These are phyloP conservation scores for Ochropacha duplaris DNA, from an alignment of 2,888 invertebrate genomes.

Conservation along the genomic window DNA sequence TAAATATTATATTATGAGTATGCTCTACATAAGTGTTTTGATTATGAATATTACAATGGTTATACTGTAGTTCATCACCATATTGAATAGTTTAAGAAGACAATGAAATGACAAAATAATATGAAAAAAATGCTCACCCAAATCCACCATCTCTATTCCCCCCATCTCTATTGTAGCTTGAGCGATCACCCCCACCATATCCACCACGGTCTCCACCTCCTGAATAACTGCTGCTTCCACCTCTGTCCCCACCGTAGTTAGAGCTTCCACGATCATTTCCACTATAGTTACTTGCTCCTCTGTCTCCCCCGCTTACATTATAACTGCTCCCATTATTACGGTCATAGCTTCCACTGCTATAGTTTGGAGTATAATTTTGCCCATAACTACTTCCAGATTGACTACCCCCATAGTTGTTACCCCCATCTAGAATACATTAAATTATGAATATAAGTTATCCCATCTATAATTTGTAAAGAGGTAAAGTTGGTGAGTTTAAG, in stretches of 20 bases:
- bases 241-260: constrained; percentile 60
- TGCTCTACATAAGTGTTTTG: neutral
- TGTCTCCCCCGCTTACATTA: constrained; percentile 39
- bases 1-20: neutral
- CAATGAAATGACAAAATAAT: neutral
- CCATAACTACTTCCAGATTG: constrained; percentile 61
- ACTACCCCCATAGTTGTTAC: constrained; percentile 53
- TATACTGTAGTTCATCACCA: neutral
- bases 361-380: constrained; percentile 56
- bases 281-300: constrained; percentile 29
- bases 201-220: constrained; percentile 74
- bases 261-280: constrained; percentile 69
- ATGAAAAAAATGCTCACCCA: constrained; percentile 76
- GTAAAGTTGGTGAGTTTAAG: too few species aligned
- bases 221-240: constrained; percentile 58
- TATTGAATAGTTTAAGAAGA: neutral
- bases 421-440: constrained; percentile 54
- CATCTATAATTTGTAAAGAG: too few species aligned
- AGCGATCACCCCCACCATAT: constrained; percentile 72
- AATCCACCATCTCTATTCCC: constrained; percentile 82
- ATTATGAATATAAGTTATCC: too few species aligned
- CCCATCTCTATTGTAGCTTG: constrained; percentile 82
- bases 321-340: constrained; percentile 39
- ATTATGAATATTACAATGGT: too few species aligned
- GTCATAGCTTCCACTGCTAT: constrained; percentile 47